Evolutionary conservation across 1,140 invertebrate genomes (phyloP), one percentile per base, ranked within the genome.

Genomic region (Hesperophylax magnus): DNA sequence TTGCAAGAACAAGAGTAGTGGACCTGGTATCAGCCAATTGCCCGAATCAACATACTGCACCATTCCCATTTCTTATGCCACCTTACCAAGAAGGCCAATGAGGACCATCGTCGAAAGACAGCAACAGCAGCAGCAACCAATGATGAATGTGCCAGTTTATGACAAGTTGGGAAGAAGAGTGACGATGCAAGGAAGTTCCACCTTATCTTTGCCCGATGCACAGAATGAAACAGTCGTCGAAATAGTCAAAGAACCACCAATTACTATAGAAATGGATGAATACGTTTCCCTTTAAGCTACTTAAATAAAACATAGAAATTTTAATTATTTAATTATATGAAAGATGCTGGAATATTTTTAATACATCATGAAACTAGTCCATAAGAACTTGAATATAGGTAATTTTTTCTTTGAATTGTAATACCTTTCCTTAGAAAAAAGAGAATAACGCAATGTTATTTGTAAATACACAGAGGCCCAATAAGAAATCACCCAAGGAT

Each of bases 131-230:
- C 63, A 67, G 18, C 47, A 54, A 6, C 56, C 72, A 8, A 56
- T 15, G 11, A 20, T 34, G 6, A 76, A 76, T 34, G 20, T 20
- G 0, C 92, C 93, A 18, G 92, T 93, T 47, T 97, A 97, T 87
- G 96, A 97, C 87, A 97, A 97, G 86, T 95, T 97, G 93, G 96
- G 96, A 1, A 94, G 95, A 31, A 91, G 96, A 84, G 95, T 97
- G 14, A 97, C 96, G 7, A 96, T 95, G 2, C 95, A 95, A 82
- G 96, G 96, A 39, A 93, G 92, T 85, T 97, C 96, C 14, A 95
- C 94, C 1, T 92, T 96, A 81, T 96, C 95, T 17, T 87, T 97
- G 80, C 94, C 94, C 39, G 94, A 95, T 85, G 91, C 91, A 0
- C 83, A 84, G 76, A 84, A 82, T 65, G 82, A 83, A 71, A 74